phyloP scores from a whole-genome alignment of 2,888 invertebrate genomes.

The Subacronicta megacephala region DNA sequence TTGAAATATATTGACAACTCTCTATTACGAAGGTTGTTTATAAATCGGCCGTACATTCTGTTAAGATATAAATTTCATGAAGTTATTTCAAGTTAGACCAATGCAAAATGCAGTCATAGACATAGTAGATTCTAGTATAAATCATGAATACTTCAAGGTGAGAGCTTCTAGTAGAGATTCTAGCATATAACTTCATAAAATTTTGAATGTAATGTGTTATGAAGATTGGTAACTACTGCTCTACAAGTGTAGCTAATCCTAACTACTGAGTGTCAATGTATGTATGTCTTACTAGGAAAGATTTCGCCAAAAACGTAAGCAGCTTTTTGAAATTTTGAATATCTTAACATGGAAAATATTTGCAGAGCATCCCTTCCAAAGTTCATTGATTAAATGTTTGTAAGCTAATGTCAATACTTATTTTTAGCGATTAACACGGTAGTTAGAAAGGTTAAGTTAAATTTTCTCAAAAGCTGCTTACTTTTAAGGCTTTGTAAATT shows the following conservation, averaged over 20 bases:
- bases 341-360: slow-evolving; percentile 11
- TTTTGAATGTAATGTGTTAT: slow-evolving; percentile 43
- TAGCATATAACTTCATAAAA: slow-evolving; percentile 47
- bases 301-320: slow-evolving; percentile 32
- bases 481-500: slow-evolving; percentile 26
- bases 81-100: slow-evolving; percentile 41
- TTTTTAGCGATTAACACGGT: slow-evolving; percentile 14
- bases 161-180: background rate
- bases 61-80: slow-evolving; percentile 44
- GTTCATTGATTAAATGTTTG: slow-evolving; percentile 13
- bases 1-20: background rate
- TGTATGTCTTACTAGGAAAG: slow-evolving; percentile 28
- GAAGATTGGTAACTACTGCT: slow-evolving; percentile 49
- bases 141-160: too few relatives aligned
- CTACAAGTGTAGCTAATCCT: slow-evolving; percentile 52
- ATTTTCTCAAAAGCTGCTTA: slow-evolving; percentile 46
- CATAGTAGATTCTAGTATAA: too few relatives aligned
- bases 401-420: slow-evolving; percentile 8
- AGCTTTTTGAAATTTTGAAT: slow-evolving; percentile 27
- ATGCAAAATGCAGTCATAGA: background rate
- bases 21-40: background rate
- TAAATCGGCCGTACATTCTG: slow-evolving; percentile 54
- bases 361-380: slow-evolving; percentile 31
- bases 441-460: slow-evolving; percentile 19
- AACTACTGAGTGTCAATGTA: slow-evolving; percentile 48